Percentiles rank a stretch among this genome's conserved stretches.
Evolutionary conservation across 1,140 invertebrate species (phyloP).

Genomic region (Calliopsis andreniformis): DNA sequence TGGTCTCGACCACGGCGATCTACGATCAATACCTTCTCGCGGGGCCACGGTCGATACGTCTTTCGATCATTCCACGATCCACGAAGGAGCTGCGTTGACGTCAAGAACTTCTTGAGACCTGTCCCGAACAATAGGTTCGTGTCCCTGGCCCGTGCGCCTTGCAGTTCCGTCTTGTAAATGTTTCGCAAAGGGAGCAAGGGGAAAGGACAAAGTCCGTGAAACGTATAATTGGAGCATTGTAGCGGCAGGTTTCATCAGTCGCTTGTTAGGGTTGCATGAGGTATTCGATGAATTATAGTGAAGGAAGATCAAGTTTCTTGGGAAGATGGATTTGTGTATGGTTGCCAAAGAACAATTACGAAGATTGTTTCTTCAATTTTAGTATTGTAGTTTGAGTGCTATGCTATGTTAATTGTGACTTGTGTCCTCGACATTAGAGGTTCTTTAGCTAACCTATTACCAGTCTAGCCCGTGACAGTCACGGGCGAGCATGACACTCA

Average conservation of each 20-base stretch:
- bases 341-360: not conserved
- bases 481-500: no score
- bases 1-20: conserved; percentile 32
- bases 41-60: conserved; percentile 44
- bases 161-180: conserved; percentile 30
- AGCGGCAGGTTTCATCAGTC: conserved; percentile 3
- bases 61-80: conserved; percentile 21
- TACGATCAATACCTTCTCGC: conserved; percentile 6
- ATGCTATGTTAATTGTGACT: no score
- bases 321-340: not conserved
- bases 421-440: no score
- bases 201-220: not conserved
- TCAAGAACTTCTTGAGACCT: conserved; percentile 32
- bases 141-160: not conserved
- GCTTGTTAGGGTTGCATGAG: not conserved
- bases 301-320: not conserved
- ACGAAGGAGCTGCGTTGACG: not conserved
- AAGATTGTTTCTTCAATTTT: no score
- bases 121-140: conserved; percentile 12
- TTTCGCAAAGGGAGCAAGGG: not conserved
- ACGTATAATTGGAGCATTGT: not conserved
- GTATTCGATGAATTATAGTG: conserved; percentile 5
- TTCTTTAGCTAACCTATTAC: no score
- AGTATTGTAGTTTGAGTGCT: no score
- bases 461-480: no score